Evolutionary conservation across 2,113 vertebrate genomes (phyloP).

Genomic region (Lampris megalopsis): DNA sequence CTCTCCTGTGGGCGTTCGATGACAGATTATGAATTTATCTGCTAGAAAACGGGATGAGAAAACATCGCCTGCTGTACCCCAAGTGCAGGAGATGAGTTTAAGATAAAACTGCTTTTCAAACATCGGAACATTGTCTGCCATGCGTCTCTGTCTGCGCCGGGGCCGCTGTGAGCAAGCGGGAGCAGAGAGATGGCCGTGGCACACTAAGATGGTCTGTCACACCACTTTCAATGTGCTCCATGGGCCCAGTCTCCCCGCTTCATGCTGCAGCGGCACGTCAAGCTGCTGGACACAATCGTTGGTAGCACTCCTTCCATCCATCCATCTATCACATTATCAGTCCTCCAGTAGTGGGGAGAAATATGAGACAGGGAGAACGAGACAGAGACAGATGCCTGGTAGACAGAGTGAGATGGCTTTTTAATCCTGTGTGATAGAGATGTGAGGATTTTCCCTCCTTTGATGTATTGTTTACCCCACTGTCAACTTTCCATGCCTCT

Average conservation of each 20-base stretch:
- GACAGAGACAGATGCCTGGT: conserved; percentile 27
- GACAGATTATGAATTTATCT: conserved; percentile 70
- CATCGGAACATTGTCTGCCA: conserved; percentile 26
- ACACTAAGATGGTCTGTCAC: conserved; percentile 5
- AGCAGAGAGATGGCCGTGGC: neutral
- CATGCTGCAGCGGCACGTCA: conserved; percentile 32
- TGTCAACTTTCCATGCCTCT: neutral
- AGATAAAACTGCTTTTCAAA: conserved; percentile 70
- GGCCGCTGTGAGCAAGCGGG: neutral
- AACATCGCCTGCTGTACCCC: conserved; percentile 17
- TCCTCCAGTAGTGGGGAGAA: conserved; percentile 18
- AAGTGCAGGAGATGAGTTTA: conserved; percentile 63
- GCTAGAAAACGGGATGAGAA: conserved; percentile 49
- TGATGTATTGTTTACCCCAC: neutral
- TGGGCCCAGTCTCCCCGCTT: neutral
- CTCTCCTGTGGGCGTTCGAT: conserved; percentile 43
- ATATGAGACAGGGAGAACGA: neutral
- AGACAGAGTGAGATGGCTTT: conserved; percentile 10
- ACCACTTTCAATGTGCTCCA: conserved; percentile 8
- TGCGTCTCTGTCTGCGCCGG: conserved; percentile 24
- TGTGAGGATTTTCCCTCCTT: neutral
- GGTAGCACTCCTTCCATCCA: conserved; percentile 36
- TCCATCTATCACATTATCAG: conserved; percentile 53
- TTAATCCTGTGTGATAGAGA: conserved; percentile 30
- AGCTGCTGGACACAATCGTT: conserved; percentile 47